Base-by-base conservation (phyloP, 2,797 vertebrate genomes). In the Tiaroga cobitis region DNA sequence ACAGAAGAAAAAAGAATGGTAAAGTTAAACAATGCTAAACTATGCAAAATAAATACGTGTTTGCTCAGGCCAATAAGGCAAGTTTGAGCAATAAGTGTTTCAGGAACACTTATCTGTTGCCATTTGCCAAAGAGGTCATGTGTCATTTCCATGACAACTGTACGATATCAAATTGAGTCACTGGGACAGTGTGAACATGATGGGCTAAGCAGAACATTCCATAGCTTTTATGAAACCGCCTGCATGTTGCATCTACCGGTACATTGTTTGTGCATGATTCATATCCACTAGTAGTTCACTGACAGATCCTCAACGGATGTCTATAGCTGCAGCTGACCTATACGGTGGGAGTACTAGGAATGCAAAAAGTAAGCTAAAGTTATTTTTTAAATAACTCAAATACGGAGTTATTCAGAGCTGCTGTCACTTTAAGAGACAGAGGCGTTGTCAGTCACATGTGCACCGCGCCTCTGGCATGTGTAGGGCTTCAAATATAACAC, bases 361-460 rank as follows among this genome's bases (percentile, higher is more conserved):
- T 61, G 8, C 8, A 59, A 61, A 65, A 65, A 16, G 59, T 26
- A 61, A 15, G 59, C 24, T 10, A 5, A 59, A 11, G 24, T 6
- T 7, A 1, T 13, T 10, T 24, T 56, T 41, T 2, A 34, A 37
- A 59, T n/a, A 15, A 41, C 8, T 61, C 4, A 8, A 18, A 41
- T 18, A 19, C 3, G 11, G 24, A 67, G 5, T 34, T 26, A 13
- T n/a, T 39, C 2, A 39, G 46, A 11, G 8, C 37, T 54, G 1
- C n/a, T 69, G 54, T 54, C 80, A 18, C 54, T 86, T 83, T 83
- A 74, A 83, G 67, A 32, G 34, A 32, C 1, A 59, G 49, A 56
- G 74, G 75, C 74, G 74, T 70, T 49, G 51, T 51, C n/a, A 9
- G 69, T 83, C 75, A 80, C 85, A 18, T 86, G 75, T 54, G 70